Percentiles rank a stretch among this genome's conserved stretches.
phyloP scores from a whole-genome alignment of 1,140 invertebrate species.

The Tetramorium simillimum region DNA sequence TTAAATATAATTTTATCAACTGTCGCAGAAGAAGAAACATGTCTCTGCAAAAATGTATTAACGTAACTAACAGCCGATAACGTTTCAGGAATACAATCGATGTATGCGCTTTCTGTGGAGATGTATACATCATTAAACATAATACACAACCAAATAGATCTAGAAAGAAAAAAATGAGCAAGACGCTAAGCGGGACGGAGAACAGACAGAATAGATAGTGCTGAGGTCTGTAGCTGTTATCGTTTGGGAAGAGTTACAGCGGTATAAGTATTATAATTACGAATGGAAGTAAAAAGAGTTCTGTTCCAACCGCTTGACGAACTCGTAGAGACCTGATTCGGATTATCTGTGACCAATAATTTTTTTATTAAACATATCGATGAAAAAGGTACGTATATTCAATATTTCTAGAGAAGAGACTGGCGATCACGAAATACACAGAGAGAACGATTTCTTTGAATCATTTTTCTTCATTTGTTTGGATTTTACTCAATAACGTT shows the following conservation, averaged over 20 bases:
- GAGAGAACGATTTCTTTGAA: no score
- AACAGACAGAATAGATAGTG: conserved; percentile 4
- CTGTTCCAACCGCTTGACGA: not conserved
- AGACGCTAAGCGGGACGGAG: not conserved
- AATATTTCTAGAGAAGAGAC: not conserved
- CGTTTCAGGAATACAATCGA: conserved; percentile 40
- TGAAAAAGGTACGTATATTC: not conserved
- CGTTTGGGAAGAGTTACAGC: not conserved
- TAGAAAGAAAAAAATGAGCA: conserved; percentile 33
- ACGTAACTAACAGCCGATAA: not conserved
- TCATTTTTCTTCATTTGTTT: no score
- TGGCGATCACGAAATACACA: not conserved
- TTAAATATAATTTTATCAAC: not conserved
- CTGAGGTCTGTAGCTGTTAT: not conserved
- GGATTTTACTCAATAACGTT: no score
- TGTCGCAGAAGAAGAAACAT: not conserved
- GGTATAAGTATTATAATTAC: not conserved
- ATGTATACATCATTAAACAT: not conserved
- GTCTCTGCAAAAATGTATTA: not conserved
- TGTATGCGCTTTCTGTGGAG: not conserved
- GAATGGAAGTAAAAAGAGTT: not conserved
- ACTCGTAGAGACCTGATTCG: not conserved
- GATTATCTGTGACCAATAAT: not conserved
- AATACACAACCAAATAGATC: conserved; percentile 12
- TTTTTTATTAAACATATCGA: conserved; percentile 4